Evolutionary conservation across 2,888 invertebrate genomes (phyloP).

Genomic region (Habrosyne pyritoides): DNA sequence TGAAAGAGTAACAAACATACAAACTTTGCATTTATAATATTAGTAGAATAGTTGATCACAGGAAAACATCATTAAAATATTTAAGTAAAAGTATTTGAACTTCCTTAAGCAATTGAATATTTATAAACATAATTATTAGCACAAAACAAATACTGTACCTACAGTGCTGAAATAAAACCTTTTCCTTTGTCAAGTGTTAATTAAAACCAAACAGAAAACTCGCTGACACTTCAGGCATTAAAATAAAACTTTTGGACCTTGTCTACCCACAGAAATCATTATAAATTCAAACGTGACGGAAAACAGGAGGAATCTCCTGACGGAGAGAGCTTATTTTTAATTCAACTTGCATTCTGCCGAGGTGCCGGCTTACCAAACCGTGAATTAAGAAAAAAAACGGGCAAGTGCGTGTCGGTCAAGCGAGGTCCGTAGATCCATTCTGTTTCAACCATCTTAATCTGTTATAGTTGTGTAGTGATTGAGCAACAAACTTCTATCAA

Average conservation of each 20-base stretch:
- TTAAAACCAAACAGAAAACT: not conserved
- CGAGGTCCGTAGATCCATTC: too few relatives aligned
- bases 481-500: too few relatives aligned
- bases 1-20: too few relatives aligned
- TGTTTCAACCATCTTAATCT: too few relatives aligned
- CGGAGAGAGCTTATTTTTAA: constrained; percentile 15
- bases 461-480: too few relatives aligned
- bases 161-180: not conserved
- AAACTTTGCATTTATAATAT: too few relatives aligned
- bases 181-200: not conserved
- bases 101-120: not conserved
- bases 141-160: not conserved
- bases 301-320: not conserved
- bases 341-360: constrained; percentile 13
- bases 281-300: not conserved
- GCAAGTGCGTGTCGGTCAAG: not conserved
- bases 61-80: too few relatives aligned
- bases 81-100: too few relatives aligned
- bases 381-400: constrained; percentile 4
- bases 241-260: not conserved
- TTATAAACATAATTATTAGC: not conserved
- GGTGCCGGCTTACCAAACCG: constrained; percentile 10
- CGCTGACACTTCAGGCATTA: not conserved
- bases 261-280: not conserved
- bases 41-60: too few relatives aligned